Evolutionary conservation across 2,888 invertebrate genomes (phyloP).

Genomic region (Iphiclides podalirius): DNA sequence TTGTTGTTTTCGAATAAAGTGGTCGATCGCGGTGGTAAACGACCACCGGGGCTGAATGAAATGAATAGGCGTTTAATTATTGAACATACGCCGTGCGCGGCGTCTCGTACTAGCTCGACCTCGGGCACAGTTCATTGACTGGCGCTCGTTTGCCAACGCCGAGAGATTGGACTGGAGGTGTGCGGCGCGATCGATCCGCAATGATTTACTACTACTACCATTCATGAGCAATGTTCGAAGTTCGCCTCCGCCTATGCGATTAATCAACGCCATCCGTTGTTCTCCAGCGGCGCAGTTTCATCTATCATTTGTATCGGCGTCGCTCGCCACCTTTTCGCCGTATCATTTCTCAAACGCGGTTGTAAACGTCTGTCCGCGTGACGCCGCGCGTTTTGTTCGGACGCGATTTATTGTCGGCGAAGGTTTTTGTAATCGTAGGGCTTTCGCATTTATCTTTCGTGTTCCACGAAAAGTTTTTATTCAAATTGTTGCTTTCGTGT

Average conservation of each 20-base stretch:
- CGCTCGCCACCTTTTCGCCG: slow-evolving; percentile 27
- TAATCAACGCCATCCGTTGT: slow-evolving; percentile 51
- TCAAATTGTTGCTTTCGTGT: no score
- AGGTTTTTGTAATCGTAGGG: not conserved
- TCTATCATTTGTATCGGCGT: slow-evolving; percentile 38
- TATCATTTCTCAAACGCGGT: slow-evolving; percentile 27
- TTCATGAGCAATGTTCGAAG: slow-evolving; percentile 46
- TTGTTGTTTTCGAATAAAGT: no score
- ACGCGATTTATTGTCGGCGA: not conserved
- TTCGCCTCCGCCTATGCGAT: slow-evolving; percentile 33
- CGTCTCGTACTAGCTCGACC: no score
- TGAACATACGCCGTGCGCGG: no score
- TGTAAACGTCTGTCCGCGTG: slow-evolving; percentile 3
- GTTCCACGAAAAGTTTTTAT: no score
- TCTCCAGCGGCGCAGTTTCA: slow-evolving; percentile 26
- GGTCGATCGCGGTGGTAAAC: no score
- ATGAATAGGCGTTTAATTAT: no score
- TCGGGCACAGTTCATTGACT: slow-evolving; percentile 32
- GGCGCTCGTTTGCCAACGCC: slow-evolving; percentile 27
- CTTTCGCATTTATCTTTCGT: not conserved
- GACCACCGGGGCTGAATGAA: no score
- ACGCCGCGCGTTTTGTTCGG: slow-evolving; percentile 1
- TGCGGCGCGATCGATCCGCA: slow-evolving; percentile 34
- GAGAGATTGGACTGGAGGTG: slow-evolving; percentile 20
- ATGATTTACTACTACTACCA: slow-evolving; percentile 51